A percentile compares a stretch with the other conserved stretches of the same genome.
Evolutionary conservation across 2,797 vertebrate species (phyloP).

Genomic region (Malurus splendens): DNA sequence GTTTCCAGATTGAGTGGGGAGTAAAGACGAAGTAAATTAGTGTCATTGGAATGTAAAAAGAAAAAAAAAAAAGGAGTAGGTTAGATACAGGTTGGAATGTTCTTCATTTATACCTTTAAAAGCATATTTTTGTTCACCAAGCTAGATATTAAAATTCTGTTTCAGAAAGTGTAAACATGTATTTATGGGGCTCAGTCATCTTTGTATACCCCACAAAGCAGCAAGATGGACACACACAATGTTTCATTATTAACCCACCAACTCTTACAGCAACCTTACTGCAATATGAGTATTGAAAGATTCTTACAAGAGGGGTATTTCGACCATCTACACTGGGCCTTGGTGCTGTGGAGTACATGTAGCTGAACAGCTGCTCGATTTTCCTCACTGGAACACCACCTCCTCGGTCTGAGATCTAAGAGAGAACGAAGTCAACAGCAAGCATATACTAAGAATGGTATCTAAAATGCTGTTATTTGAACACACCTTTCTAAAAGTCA

Average conservation of each 20-base stretch:
- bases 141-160: neutral
- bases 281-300: neutral
- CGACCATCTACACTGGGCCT: constrained; percentile 81
- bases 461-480: neutral
- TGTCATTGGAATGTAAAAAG: neutral
- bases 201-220: neutral
- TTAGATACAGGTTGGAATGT: neutral
- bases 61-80: rapidly evolving
- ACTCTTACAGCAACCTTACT: neutral
- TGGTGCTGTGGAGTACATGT: constrained; percentile 95
- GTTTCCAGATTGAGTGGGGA: neutral
- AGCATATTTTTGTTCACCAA: neutral
- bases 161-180: neutral
- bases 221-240: rapidly evolving
- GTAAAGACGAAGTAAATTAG: neutral
- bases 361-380: constrained; percentile 92
- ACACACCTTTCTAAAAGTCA: neutral
- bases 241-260: neutral
- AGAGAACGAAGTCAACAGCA: neutral
- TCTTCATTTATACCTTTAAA: neutral
- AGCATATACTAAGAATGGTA: neutral
- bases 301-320: constrained; percentile 90
- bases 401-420: constrained; percentile 91
- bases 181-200: neutral
- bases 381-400: constrained; percentile 93